These are phyloP conservation scores for Maconellicoccus hirsutus DNA, from an alignment of 1,140 invertebrate genomes.

Conservation along the genomic window DNA sequence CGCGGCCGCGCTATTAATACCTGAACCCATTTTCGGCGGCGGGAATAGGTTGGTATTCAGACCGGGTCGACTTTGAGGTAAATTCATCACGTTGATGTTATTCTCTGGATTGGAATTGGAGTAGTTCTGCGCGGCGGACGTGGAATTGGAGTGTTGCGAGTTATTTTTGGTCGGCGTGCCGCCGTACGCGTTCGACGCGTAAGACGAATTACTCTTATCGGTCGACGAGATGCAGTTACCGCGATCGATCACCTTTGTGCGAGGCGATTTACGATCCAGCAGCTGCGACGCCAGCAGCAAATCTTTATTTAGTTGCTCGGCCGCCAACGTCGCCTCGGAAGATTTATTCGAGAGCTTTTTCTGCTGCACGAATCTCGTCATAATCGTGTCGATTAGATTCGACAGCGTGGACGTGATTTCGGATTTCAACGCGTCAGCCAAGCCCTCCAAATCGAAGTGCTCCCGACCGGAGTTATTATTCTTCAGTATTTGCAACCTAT, in stretches of 20 bases:
- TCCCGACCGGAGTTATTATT: neutral
- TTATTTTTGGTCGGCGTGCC: neutral
- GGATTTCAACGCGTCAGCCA: conserved; percentile 77
- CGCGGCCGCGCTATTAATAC: conserved; percentile 48
- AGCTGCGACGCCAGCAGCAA: conserved; percentile 62
- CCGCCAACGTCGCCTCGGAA: conserved; percentile 55
- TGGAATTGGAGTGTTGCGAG: neutral
- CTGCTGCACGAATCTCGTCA: conserved; percentile 72
- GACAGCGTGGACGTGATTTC: conserved; percentile 75
- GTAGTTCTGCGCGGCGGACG: conserved; percentile 24
- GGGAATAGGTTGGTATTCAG: conserved; percentile 41
- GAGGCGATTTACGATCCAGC: conserved; percentile 68
- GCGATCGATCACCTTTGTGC: conserved; percentile 62
- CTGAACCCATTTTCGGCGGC: conserved; percentile 52
- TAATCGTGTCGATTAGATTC: conserved; percentile 76
- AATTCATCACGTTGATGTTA: conserved; percentile 48
- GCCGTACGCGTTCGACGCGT: conserved; percentile 27
- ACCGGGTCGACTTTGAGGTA: conserved; percentile 50
- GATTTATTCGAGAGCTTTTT: conserved; percentile 60
- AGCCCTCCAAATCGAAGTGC: conserved; percentile 57
- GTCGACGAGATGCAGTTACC: conserved; percentile 37
- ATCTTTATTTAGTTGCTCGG: conserved; percentile 71
- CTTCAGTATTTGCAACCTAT: neutral
- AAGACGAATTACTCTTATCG: conserved; percentile 28
- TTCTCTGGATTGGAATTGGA: conserved; percentile 38